Evolutionary conservation across 2,797 vertebrate genomes (phyloP).

Genomic region (Microchirus variegatus): DNA sequence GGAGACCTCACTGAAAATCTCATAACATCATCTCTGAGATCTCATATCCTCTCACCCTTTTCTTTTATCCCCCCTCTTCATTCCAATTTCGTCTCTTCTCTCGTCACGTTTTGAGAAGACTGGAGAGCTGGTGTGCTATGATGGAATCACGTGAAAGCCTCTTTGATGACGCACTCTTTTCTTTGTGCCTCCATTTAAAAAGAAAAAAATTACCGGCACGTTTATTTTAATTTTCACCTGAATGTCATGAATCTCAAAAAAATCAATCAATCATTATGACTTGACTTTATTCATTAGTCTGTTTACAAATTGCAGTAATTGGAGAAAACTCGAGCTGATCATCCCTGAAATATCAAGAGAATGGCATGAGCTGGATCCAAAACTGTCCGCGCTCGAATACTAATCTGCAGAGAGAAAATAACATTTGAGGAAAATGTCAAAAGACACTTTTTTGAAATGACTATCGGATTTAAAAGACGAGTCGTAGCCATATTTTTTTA

Average conservation of each 20-base stretch:
- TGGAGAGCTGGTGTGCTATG: conserved; percentile 52
- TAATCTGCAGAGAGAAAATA: conserved; percentile 10
- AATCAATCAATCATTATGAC: background rate
- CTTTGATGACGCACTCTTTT: conserved; percentile 41
- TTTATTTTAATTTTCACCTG: conserved; percentile 23
- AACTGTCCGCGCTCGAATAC: background rate
- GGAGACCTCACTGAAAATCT: conserved; percentile 55
- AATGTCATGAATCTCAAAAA: conserved; percentile 17
- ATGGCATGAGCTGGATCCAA: background rate
- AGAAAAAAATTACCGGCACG: background rate
- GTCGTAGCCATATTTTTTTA: background rate
- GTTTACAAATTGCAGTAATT: conserved; percentile 7
- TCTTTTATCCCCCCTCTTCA: conserved; percentile 8
- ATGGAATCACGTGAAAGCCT: conserved; percentile 32
- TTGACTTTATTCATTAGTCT: background rate
- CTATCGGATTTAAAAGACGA: no score
- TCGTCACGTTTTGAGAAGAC: conserved; percentile 45
- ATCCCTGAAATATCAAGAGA: background rate
- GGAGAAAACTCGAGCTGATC: background rate
- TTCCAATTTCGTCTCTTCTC: conserved; percentile 39
- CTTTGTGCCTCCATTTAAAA: conserved; percentile 18
- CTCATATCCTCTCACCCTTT: conserved; percentile 51
- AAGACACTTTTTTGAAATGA: background rate
- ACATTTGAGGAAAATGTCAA: conserved; percentile 2
- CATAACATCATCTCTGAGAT: conserved; percentile 62